These are phyloP conservation scores for Drosophila melanosoma DNA, from an alignment of 2,888 invertebrate species.

Conservation along the genomic window DNA sequence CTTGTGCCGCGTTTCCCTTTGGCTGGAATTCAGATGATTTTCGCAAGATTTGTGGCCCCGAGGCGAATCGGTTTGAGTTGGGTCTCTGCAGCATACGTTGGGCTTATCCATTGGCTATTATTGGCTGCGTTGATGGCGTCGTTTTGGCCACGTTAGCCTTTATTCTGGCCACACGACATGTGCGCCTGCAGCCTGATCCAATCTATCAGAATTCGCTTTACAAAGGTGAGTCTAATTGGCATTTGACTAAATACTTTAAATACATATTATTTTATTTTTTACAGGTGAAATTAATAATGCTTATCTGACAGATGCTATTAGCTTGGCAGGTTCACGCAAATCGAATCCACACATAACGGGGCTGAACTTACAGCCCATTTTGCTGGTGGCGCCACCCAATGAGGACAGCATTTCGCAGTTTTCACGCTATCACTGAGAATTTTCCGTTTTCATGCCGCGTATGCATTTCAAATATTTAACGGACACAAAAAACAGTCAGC, in stretches of 20 bases:
- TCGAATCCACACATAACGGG: slow-evolving; percentile 85
- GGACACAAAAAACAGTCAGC: background rate
- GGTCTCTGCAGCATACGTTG: slow-evolving; percentile 96
- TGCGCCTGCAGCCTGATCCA: slow-evolving; percentile 92
- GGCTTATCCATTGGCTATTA: slow-evolving; percentile 97
- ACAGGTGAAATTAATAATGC: slow-evolving; percentile 95
- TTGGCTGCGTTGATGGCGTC: slow-evolving; percentile 86
- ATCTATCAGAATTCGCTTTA: slow-evolving; percentile 89
- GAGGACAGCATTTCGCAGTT: slow-evolving; percentile 92
- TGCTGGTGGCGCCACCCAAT: slow-evolving; percentile 86
- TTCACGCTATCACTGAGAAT: slow-evolving; percentile 85
- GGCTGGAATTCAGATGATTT: slow-evolving; percentile 95
- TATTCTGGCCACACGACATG: slow-evolving; percentile 95
- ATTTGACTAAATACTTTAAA: background rate
- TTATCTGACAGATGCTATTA: slow-evolving; percentile 93
- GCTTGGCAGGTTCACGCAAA: slow-evolving; percentile 93
- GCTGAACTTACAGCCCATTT: slow-evolving; percentile 93
- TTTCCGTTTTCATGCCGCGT: slow-evolving; percentile 18
- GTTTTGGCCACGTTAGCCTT: slow-evolving; percentile 92
- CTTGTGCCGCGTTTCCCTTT: slow-evolving; percentile 94
- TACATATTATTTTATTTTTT: background rate
- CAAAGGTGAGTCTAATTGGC: slow-evolving; percentile 86
- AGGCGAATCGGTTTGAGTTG: slow-evolving; percentile 90
- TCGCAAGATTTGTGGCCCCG: slow-evolving; percentile 93
- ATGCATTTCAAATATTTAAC: slow-evolving; percentile 33